Base-by-base conservation (phyloP, 2,888 invertebrate species). In the Andrena fulva region DNA sequence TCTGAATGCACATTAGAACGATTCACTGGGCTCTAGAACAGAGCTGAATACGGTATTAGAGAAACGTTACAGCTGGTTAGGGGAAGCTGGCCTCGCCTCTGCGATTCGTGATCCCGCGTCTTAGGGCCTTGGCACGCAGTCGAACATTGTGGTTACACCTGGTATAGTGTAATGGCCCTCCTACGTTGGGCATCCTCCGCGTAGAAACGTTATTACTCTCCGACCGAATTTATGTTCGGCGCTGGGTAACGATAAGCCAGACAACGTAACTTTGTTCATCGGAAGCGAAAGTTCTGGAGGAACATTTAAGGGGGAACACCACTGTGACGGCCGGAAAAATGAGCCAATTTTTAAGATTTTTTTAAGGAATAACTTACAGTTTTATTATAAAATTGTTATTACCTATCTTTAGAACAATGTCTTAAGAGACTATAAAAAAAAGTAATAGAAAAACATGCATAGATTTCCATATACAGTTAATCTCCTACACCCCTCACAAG, bases 31-130 rank as follows among this genome's bases (percentile, higher is more conserved):
- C 88, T 78, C 78, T 87, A 85, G 86, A 90, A 89, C 88, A 81
- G 85, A 87, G 87, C 35, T 89, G 91, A 92, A 91, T 91, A 88
- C 89, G 88, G 87, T 89, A 92, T 91, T 91, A 91, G 90, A 83
- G 87, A 85, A 87, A 83, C 84, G 87, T 86, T 89, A 85, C 83
- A 77, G 77, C 73, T 59, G 80, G 74, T 82, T 52, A 82, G 80
- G 74, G 69, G 78, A 76, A 77, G 80, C 68, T 63, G 80, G 62
- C 42, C 48, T 80, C 68, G 77, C 78, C 63, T 74, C 73, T 60
- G 68, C 67, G 67, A 68, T 77, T 84, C 79, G 67, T 87, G 85
- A 85, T 87, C 82, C 81, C 75, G 77, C 73, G 84, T 89, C 85
- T 87, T 83, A 84, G 80, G 79, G 74, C 64, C 29, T 50, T 83